Base-by-base conservation (phyloP, 2,797 vertebrate species). In the Aphelocoma californica region DNA sequence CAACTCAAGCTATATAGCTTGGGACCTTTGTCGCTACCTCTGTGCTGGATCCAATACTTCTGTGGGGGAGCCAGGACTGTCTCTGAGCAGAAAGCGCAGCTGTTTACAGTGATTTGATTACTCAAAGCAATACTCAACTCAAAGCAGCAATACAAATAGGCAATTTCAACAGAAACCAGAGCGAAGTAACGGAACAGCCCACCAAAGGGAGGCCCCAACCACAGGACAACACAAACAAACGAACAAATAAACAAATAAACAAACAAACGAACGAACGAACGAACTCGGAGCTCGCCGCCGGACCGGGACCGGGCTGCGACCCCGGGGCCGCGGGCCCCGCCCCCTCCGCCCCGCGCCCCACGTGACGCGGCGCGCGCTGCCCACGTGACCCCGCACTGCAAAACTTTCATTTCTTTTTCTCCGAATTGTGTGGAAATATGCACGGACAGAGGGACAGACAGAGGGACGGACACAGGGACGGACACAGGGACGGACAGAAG, bases 171-270 rank as follows among this genome's bases (percentile, higher is more conserved):
- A 28, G 11, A 34, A 34, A 24, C 1, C 4, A 51, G 50, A 62
- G 14, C 7, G 20, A 48, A 69, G 44, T 2, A 44, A 2, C 1
- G 11, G 25, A 44, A 23, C 2, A 12, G 28, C 3, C 5, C 4
- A 4, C 5, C 23, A 23, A 15, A 15, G 10, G 5, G 5, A 29
- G 25, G 7, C 13, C 2, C 8, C 19, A 54, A 26, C 5, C 12
- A 21, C 18, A 28, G 2, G 21, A 26, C 25, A 29, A 36, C 14
- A 12, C 9, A 12, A 74, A 21, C 6, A 38, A 4, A 1, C 4
- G 57, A 32, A 11, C 18, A 28, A 17, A 5, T 29, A 14, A 10
- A 23, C 20, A 6, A 10, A 40, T 13, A 40, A 36, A 38, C 36
- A 38, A 10, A 38, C 36, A 38, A 38, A 10, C 36, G 11, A 38